A percentile compares a stretch with the other conserved stretches of the same genome.
Evolutionary conservation across 1,140 invertebrate genomes (phyloP).

Genomic region (Panonychus citri): DNA sequence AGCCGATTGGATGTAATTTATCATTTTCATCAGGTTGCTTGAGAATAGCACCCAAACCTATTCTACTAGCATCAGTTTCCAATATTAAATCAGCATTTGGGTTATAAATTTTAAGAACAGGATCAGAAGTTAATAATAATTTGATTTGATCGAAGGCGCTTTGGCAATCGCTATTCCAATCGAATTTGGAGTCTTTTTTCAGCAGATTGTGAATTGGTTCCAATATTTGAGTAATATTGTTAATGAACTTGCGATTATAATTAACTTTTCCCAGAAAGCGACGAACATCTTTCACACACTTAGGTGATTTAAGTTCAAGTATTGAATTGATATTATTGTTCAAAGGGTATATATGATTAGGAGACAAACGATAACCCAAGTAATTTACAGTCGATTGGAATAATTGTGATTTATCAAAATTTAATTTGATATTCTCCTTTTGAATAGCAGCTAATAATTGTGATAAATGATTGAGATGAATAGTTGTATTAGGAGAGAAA

Average conservation of each 20-base stretch:
- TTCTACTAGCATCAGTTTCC: conserved; percentile 8
- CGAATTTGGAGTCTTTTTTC: conserved; percentile 11
- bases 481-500: conserved; percentile 12
- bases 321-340: conserved; percentile 4
- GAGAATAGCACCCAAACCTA: conserved; percentile 11
- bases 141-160: conserved; percentile 11
- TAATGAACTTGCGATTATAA: conserved; percentile 26
- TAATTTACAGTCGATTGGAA: conserved; percentile 1
- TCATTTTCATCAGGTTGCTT: conserved; percentile 17
- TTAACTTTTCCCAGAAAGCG: conserved; percentile 24
- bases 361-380: conserved; percentile 9
- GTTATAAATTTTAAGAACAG: conserved; percentile 6
- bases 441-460: conserved; percentile 1
- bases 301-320: neutral
- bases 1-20: conserved; percentile 25
- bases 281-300: conserved; percentile 12
- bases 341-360: conserved; percentile 1
- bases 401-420: conserved; percentile 10
- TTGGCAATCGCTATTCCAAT: conserved; percentile 11
- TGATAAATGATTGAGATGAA: conserved; percentile 6
- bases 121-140: neutral
- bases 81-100: conserved; percentile 1
- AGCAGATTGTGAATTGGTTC: conserved; percentile 13
- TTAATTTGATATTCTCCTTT: conserved; percentile 5
- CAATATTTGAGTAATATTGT: conserved; percentile 19